Base-by-base conservation (phyloP, 2,113 vertebrate species). In the Aphyosemion australe region DNA sequence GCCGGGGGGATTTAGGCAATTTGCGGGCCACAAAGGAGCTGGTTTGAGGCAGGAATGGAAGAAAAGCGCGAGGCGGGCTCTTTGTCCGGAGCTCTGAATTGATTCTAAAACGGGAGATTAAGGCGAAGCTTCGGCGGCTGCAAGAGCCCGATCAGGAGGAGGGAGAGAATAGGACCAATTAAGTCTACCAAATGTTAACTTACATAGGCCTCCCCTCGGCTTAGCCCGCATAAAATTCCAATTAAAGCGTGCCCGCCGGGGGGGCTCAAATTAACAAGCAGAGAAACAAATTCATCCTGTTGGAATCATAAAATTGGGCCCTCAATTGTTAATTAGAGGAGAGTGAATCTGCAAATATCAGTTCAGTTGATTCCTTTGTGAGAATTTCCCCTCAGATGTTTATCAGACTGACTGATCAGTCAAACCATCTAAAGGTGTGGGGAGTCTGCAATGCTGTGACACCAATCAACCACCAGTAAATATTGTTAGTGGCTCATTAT, bases 101-200 rank as follows among this genome's bases (percentile, higher is more conserved):
- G 96, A 95, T 96, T 95, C 94, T 95, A 98, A 99, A 55, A 98
- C 96, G 96, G 95, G 95, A 98, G 97, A 99, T 99, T 99, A 99
- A 96, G 94, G 86, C 95, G 64, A 94, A 94, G 95, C 94, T 92
- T 94, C 94, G 89, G 93, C 93, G 93, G 94, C 94, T 92, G 74
- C 92, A 94, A 95, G 94, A 83, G 87, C 90, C 92, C 26, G 68
- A 61, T 26, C 91, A 94, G 86, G 91, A 94, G 76, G 91, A 66
- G 72, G 77, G 78, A 90, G 76, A 87, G 87, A 93, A 93, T 96
- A 94, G 94, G 94, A 95, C 96, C 97, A 99, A 99, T 99, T 98
- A 99, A 97, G 94, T 95, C 94, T 92, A 95, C 95, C 95, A 97
- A 99, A 98, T 97, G 97, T 97, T 98, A 98, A 98, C 95, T 86